Percentiles rank a stretch among this genome's conserved stretches.
These are phyloP conservation scores for Zosterops hypoxanthus DNA, from an alignment of 2,113 vertebrate genomes.

Conservation along the genomic window DNA sequence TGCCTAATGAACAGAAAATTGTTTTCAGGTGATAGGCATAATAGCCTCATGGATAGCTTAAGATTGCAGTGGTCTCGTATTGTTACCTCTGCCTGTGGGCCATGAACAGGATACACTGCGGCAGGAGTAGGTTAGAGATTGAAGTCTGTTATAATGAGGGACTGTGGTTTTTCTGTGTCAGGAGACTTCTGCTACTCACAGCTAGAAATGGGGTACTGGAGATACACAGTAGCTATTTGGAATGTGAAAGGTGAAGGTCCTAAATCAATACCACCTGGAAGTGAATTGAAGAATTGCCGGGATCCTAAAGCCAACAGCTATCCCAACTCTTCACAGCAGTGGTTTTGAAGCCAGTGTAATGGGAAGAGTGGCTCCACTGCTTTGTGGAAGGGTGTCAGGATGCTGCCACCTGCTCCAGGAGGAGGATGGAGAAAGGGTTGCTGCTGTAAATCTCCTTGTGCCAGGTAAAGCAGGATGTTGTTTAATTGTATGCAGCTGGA, in stretches of 20 bases:
- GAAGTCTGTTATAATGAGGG: rapidly evolving
- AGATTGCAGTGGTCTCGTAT: neutral
- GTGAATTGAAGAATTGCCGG: neutral
- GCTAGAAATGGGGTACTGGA: neutral
- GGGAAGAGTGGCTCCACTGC: neutral
- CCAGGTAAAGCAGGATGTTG: neutral
- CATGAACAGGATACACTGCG: neutral
- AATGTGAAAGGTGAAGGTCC: neutral
- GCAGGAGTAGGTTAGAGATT: neutral
- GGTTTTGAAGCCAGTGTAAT: neutral
- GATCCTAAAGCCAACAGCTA: neutral
- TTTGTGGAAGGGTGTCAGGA: neutral
- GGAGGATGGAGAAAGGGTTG: neutral
- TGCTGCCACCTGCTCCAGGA: neutral
- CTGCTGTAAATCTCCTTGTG: neutral
- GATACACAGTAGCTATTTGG: neutral
- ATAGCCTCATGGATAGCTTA: neutral
- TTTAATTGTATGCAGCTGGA: neutral
- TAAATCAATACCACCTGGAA: neutral
- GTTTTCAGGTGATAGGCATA: slow-evolving; percentile 15
- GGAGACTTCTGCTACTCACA: neutral
- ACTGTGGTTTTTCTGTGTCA: neutral
- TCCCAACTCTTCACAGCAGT: neutral
- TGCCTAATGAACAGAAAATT: slow-evolving; percentile 28
- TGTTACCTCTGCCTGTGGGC: neutral